These are phyloP conservation scores for Athalia cordata DNA, from an alignment of 2,888 invertebrate genomes.

Conservation along the genomic window DNA sequence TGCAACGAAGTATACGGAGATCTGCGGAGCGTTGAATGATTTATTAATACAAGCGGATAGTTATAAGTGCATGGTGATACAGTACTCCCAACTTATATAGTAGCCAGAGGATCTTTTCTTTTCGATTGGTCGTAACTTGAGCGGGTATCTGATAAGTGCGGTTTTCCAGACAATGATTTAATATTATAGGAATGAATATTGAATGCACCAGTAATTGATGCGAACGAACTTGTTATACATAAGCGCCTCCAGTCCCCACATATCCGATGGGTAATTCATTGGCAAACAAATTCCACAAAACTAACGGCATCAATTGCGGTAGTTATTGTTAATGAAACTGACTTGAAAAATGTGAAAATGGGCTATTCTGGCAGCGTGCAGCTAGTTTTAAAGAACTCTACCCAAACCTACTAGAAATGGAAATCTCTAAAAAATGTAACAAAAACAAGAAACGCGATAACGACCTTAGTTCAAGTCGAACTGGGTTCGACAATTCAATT, in stretches of 20 bases:
- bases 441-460: no score
- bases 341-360: neutral
- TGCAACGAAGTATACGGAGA: neutral
- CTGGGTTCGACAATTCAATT: neutral
- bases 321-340: neutral
- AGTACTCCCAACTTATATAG: neutral
- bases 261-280: slow-evolving; percentile 1
- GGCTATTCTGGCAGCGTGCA: no score
- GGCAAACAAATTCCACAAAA: neutral
- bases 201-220: no score
- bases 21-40: slow-evolving; percentile 33
- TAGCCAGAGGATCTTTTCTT: slow-evolving; percentile 11
- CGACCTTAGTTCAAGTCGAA: no score
- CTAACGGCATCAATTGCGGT: neutral
- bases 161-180: neutral
- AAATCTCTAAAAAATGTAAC: no score
- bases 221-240: no score
- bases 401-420: no score
- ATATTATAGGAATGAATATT: no score
- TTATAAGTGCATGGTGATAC: neutral
- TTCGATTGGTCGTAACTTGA: slow-evolving; percentile 7
- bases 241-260: neutral
- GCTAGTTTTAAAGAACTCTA: no score
- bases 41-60: slow-evolving; percentile 34
- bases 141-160: neutral